phyloP scores from a whole-genome alignment of 2,113 vertebrate species.

The Bagarius yarrelli region DNA sequence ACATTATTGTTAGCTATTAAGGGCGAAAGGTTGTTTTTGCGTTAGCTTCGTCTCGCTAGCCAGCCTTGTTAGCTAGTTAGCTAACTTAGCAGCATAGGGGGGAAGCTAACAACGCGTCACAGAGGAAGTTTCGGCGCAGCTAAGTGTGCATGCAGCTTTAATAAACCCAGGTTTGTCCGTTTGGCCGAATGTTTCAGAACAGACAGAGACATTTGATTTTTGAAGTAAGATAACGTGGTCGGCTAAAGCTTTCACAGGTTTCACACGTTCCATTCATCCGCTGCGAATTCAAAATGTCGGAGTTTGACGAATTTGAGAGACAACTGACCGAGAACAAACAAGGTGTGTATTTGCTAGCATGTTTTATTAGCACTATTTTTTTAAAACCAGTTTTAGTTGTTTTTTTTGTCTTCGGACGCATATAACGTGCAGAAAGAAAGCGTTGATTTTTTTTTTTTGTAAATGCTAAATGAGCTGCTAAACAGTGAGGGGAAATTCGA shows the following conservation, averaged over 20 bases:
- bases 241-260: conserved; percentile 13
- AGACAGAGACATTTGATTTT: not conserved
- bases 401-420: not conserved
- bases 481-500: not conserved
- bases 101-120: not conserved
- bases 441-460: too few species aligned
- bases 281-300: conserved; percentile 50
- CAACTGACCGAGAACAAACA: conserved; percentile 56
- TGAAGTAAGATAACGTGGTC: conserved; percentile 28
- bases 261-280: conserved; percentile 39
- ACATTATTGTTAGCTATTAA: not conserved
- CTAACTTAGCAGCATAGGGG: conserved; percentile 9
- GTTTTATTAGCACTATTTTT: not conserved
- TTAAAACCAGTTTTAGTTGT: not conserved
- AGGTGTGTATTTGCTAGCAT: conserved; percentile 40
- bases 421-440: not conserved
- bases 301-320: conserved; percentile 57
- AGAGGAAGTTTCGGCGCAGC: not conserved
- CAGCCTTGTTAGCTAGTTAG: conserved; percentile 23
- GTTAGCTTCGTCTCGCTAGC: not conserved
- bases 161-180: not conserved
- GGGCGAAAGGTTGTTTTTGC: not conserved
- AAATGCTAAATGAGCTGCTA: not conserved
- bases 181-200: conserved; percentile 11
- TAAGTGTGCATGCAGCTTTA: not conserved